Percentiles rank a stretch among this genome's conserved stretches.
Conservation (phyloP, 2,113 vertebrate genomes). For the Dromiciops gliroides region DNA sequence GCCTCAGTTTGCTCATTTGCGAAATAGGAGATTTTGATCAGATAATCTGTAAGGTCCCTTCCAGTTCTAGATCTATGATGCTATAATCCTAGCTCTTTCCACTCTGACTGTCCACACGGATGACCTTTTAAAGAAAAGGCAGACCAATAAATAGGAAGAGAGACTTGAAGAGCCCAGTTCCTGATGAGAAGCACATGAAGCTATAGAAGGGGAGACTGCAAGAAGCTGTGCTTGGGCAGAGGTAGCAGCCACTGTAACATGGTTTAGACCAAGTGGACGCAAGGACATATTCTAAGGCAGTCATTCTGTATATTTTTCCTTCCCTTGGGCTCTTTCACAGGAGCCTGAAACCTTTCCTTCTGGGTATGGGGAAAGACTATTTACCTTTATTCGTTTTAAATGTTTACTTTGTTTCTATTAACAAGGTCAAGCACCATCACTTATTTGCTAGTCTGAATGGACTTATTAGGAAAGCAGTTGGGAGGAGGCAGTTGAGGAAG, state of each 20-base stretch:
- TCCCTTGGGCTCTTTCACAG: not conserved
- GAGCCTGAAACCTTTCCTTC: not conserved
- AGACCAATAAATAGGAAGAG: not conserved
- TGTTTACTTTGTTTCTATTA: not conserved
- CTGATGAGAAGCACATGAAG: not conserved
- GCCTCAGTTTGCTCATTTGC: not conserved
- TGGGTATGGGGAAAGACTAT: not conserved
- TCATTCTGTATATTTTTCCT: not conserved
- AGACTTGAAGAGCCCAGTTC: not conserved
- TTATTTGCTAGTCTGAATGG: not conserved
- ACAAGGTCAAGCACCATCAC: not conserved
- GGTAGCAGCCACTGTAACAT: not conserved
- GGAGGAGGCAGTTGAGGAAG: not conserved
- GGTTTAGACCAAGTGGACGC: not conserved
- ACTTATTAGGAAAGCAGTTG: not conserved
- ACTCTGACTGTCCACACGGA: not conserved
- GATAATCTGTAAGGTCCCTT: not conserved
- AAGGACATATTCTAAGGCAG: not conserved
- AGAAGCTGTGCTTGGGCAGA: not conserved
- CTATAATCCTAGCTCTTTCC: not conserved
- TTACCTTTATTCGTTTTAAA: not conserved
- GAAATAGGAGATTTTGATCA: not conserved
- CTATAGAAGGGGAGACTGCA: not conserved
- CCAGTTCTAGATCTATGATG: not conserved
- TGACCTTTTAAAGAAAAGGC: not conserved